phyloP scores from a whole-genome alignment of 2,113 vertebrate genomes.

The Gallinago media region DNA sequence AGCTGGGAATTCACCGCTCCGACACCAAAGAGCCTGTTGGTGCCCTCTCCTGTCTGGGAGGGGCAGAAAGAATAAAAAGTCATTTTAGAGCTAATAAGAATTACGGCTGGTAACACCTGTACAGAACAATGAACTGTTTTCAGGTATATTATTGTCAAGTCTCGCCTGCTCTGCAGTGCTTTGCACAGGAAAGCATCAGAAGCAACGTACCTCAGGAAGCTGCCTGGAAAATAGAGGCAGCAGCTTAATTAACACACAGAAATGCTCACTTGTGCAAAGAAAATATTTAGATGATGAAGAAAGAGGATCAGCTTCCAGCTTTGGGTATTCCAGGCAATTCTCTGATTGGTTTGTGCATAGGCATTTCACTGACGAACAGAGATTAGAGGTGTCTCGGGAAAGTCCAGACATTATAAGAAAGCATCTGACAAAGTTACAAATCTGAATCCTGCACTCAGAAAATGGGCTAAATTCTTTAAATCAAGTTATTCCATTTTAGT shows the following conservation, averaged over 20 bases:
- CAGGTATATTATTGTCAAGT: background rate
- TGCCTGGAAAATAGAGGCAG: background rate
- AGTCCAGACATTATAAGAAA: fast-evolving
- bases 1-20: fast-evolving
- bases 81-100: background rate
- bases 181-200: background rate
- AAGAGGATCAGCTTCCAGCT: background rate
- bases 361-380: background rate
- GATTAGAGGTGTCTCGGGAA: background rate
- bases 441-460: background rate
- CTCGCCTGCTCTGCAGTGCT: background rate
- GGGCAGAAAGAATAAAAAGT: background rate
- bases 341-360: background rate
- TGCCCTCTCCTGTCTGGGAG: background rate
- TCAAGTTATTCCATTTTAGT: background rate
- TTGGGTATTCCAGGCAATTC: background rate
- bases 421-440: background rate
- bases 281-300: background rate
- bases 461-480: background rate
- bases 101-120: background rate
- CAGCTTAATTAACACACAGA: background rate
- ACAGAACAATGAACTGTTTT: background rate
- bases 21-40: background rate
- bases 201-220: fast-evolving
- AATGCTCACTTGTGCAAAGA: background rate